Evolutionary conservation across 2,888 invertebrate species (phyloP).

Genomic region (Monoplex corrugatus): DNA sequence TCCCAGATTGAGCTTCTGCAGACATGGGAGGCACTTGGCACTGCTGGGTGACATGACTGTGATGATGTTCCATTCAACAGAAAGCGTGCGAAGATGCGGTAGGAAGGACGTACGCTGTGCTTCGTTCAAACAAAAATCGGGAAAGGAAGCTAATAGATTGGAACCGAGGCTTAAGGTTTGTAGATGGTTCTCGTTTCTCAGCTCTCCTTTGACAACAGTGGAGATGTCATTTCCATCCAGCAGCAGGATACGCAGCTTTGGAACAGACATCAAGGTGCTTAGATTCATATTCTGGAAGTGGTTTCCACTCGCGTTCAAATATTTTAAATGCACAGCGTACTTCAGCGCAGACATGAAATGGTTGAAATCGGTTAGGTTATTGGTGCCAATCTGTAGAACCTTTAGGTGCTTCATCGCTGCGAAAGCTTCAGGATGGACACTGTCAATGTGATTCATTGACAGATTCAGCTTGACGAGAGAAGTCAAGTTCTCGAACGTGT

Average conservation of each 20-base stretch:
- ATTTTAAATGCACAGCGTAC: not conserved
- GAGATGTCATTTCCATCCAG: not conserved
- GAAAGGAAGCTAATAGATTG: not conserved
- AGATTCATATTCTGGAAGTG: not conserved
- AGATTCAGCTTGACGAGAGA: not conserved
- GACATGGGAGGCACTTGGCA: not conserved
- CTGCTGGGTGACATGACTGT: not conserved
- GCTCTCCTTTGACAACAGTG: not conserved
- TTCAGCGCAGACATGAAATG: not conserved
- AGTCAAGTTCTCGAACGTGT: constrained; percentile 17
- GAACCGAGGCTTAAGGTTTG: not conserved
- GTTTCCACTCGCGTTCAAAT: constrained; percentile 4
- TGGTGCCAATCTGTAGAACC: not conserved
- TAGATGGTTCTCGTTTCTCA: not conserved
- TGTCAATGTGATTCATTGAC: not conserved
- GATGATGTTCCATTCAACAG: constrained; percentile 39
- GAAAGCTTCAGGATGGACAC: constrained; percentile 4
- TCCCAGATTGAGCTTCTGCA: not conserved
- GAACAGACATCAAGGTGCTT: not conserved
- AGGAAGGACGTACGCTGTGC: not conserved
- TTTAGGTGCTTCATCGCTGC: not conserved
- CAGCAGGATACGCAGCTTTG: not conserved
- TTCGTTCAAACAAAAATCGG: constrained; percentile 19
- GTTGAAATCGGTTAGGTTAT: constrained; percentile 29
- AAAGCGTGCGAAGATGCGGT: not conserved